Conservation (phyloP, 2,797 vertebrate genomes). For the Rhynchonycteris naso region DNA sequence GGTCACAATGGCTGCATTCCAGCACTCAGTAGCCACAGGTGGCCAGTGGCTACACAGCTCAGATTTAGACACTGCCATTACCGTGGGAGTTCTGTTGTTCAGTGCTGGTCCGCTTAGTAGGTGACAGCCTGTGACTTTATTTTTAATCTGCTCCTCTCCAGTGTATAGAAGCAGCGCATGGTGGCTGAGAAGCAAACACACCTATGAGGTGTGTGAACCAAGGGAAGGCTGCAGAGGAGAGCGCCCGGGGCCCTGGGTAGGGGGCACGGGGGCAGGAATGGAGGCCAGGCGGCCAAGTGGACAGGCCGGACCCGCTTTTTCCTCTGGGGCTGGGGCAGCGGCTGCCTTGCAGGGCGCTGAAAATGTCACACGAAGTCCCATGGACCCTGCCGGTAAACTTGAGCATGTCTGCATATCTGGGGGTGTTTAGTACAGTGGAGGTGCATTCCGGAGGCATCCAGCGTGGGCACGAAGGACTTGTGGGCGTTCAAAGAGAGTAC, state of each 20-base stretch:
- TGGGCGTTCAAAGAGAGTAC: not conserved
- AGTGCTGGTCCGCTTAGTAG: not conserved
- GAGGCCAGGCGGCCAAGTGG: not conserved
- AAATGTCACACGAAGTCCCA: rapidly evolving
- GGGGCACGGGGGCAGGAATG: not conserved
- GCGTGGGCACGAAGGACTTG: rapidly evolving
- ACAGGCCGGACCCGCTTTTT: not conserved
- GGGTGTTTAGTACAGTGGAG: rapidly evolving
- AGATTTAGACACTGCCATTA: not conserved
- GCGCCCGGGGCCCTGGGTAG: rapidly evolving
- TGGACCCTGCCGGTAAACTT: not conserved
- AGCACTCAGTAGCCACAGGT: not conserved
- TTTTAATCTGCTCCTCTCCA: not conserved
- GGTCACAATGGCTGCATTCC: not conserved
- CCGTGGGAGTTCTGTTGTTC: not conserved
- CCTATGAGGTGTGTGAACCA: not conserved
- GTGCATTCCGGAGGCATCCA: not conserved
- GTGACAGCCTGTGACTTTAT: not conserved
- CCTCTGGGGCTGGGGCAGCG: not conserved
- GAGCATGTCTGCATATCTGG: rapidly evolving
- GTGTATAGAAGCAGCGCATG: not conserved
- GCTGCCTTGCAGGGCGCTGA: not conserved
- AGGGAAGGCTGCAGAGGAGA: not conserved
- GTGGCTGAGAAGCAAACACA: not conserved
- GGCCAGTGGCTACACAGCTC: not conserved